A percentile compares a stretch with the other conserved stretches of the same genome.
phyloP scores from a whole-genome alignment of 2,113 vertebrate species.

The Oenanthe oenanthe region DNA sequence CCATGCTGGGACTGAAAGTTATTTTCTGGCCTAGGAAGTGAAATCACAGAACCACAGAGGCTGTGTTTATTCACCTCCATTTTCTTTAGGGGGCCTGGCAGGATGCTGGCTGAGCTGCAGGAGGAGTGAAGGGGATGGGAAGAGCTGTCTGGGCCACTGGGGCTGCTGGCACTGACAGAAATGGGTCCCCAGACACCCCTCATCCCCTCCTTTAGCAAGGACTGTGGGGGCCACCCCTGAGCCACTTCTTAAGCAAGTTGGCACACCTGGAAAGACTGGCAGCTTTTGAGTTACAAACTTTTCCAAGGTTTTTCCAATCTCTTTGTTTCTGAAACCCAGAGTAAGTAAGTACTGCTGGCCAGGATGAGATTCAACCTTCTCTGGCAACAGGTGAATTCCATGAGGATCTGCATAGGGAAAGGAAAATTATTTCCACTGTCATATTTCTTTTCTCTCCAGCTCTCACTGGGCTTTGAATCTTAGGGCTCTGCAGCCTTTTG shows the following conservation, averaged over 20 bases:
- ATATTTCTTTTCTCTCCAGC: neutral
- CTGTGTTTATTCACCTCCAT: neutral
- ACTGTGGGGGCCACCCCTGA: neutral
- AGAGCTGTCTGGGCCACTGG: neutral
- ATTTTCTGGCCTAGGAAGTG: conserved; percentile 68
- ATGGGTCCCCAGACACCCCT: accelerated
- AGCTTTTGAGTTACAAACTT: conserved; percentile 64
- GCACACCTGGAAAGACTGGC: conserved; percentile 70
- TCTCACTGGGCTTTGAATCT: neutral
- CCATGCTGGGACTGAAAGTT: conserved; percentile 44
- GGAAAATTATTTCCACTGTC: neutral
- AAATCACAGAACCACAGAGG: conserved; percentile 36
- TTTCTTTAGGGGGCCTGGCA: neutral
- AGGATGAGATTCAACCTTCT: conserved; percentile 58
- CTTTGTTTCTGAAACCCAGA: conserved; percentile 76
- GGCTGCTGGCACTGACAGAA: neutral
- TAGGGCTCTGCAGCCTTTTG: neutral
- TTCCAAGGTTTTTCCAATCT: conserved; percentile 71
- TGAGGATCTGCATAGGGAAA: conserved; percentile 63
- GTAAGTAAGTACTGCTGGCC: conserved; percentile 73
- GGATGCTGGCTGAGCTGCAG: neutral
- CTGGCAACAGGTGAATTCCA: conserved; percentile 75
- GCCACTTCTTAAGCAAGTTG: neutral
- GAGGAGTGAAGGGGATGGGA: neutral
- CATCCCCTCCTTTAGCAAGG: accelerated